These are phyloP conservation scores for Gouania willdenowi DNA, from an alignment of 2,797 vertebrate genomes.

Conservation along the genomic window DNA sequence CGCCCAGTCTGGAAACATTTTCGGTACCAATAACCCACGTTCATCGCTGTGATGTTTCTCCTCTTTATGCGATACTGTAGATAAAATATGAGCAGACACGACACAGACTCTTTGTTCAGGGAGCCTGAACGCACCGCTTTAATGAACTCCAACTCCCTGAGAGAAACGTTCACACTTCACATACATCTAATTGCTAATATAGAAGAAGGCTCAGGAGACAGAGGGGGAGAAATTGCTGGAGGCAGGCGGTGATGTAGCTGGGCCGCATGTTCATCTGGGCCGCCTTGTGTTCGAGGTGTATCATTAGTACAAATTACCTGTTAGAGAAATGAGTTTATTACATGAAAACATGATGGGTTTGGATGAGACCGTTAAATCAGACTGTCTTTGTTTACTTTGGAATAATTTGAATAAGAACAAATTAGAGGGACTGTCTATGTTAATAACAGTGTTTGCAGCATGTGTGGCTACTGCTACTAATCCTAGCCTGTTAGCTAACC, in stretches of 20 bases:
- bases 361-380: too few relatives aligned
- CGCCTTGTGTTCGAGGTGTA: slow-evolving; percentile 3
- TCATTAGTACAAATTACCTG: background rate
- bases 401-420: too few relatives aligned
- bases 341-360: too few relatives aligned
- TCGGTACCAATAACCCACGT: slow-evolving; percentile 9
- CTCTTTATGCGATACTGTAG: background rate
- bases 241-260: background rate
- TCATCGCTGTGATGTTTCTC: background rate
- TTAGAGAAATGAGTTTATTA: background rate
- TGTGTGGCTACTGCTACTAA: too few relatives aligned
- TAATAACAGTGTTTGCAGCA: too few relatives aligned
- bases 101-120: background rate
- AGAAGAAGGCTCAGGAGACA: background rate
- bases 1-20: slow-evolving; percentile 10
- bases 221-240: background rate
- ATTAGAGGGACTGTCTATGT: too few relatives aligned
- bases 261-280: slow-evolving; percentile 1
- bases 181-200: slow-evolving; percentile 1
- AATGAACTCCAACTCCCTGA: background rate
- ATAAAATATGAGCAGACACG: background rate
- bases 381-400: too few relatives aligned
- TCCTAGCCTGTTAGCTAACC: too few relatives aligned
- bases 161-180: background rate
- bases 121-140: slow-evolving; percentile 2